A percentile compares a stretch with the other conserved stretches of the same genome.
phyloP scores from a whole-genome alignment of 2,888 invertebrate genomes.

The Lumbricus terrestris region DNA sequence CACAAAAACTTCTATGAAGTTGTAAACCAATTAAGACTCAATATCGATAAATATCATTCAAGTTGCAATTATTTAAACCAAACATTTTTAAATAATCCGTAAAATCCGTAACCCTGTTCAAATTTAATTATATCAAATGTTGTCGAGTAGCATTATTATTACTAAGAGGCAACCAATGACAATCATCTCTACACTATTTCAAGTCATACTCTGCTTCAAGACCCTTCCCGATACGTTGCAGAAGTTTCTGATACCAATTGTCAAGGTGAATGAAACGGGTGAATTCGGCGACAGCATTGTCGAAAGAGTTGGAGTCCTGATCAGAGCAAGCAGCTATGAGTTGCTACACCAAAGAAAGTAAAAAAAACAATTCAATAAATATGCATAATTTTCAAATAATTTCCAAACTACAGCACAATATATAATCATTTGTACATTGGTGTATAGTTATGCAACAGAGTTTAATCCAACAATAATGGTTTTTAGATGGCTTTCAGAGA shows the following conservation, averaged over 20 bases:
- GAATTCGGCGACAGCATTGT: background rate
- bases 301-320: slow-evolving; percentile 5
- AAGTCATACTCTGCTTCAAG: background rate
- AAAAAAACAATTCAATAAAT: background rate
- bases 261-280: background rate
- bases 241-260: background rate
- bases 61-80: background rate
- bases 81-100: background rate
- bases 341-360: background rate
- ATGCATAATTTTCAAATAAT: background rate
- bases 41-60: background rate
- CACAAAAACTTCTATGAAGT: background rate
- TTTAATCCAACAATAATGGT: too few species aligned
- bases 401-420: background rate
- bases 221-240: background rate
- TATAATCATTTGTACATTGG: background rate
- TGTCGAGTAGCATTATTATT: background rate
- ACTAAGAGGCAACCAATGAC: background rate
- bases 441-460: too few species aligned
- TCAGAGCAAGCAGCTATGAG: background rate
- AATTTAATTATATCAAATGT: background rate
- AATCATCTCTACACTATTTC: background rate
- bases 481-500: too few species aligned
- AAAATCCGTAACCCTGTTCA: background rate
- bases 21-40: background rate